Percentiles rank a stretch among this genome's conserved stretches.
phyloP scores from a whole-genome alignment of 2,113 vertebrate genomes.

The Pollimyrus isidori region DNA sequence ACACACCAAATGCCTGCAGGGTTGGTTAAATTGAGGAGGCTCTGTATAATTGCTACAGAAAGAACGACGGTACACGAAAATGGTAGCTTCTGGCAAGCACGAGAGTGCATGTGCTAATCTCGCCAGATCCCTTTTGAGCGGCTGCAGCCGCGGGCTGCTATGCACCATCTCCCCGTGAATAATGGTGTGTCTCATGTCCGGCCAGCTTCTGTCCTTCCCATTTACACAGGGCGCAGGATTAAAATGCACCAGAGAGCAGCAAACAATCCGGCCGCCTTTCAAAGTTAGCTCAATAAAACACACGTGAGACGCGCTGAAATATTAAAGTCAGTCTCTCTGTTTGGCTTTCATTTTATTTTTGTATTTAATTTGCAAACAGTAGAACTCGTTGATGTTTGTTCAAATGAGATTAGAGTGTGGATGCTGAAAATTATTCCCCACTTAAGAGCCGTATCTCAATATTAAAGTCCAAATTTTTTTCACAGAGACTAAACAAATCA shows the following conservation, averaged over 20 bases:
- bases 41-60: background rate
- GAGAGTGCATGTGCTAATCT: constrained; percentile 24
- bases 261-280: background rate
- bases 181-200: constrained; percentile 23
- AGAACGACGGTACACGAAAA: background rate
- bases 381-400: background rate
- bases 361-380: background rate
- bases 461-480: background rate
- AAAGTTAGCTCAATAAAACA: background rate
- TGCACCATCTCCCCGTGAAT: constrained; percentile 32
- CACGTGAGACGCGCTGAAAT: background rate
- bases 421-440: background rate
- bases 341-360: background rate
- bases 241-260: background rate
- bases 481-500: background rate
- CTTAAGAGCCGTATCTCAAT: background rate
- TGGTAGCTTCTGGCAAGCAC: background rate
- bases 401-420: background rate
- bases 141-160: constrained; percentile 19
- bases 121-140: constrained; percentile 23
- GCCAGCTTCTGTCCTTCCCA: constrained; percentile 20
- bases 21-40: background rate
- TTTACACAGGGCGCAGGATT: background rate
- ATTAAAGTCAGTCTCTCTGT: background rate
- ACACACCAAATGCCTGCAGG: background rate